A percentile compares a stretch with the other conserved stretches of the same genome.
Evolutionary conservation across 2,797 vertebrate genomes (phyloP).

Genomic region (Oreochromis grahami): DNA sequence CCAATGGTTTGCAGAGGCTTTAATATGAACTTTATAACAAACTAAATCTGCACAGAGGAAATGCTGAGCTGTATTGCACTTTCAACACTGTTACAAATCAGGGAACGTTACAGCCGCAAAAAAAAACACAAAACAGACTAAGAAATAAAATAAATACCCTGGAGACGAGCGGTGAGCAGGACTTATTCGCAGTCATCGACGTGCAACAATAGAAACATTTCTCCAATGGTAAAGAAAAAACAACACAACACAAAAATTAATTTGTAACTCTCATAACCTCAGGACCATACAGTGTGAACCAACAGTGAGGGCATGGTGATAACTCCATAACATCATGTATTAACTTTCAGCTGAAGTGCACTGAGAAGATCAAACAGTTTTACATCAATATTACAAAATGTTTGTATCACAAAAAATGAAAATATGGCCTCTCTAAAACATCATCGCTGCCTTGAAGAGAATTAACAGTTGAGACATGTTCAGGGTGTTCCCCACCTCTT

Average conservation of each 20-base stretch:
- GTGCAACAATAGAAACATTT: neutral
- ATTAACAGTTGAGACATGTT: neutral
- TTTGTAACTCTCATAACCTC: conserved; percentile 3
- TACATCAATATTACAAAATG: neutral
- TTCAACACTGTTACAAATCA: conserved; percentile 33
- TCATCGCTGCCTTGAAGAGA: neutral
- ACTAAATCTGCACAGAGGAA: neutral
- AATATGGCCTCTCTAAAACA: neutral
- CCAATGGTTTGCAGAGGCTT: neutral
- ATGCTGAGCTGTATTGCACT: conserved; percentile 29
- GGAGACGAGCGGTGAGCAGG: neutral
- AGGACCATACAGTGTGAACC: neutral
- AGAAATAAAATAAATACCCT: neutral
- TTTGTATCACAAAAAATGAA: neutral
- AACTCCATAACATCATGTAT: neutral
- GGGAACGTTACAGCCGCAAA: conserved; percentile 11
- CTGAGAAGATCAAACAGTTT: neutral
- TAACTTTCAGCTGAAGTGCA: neutral
- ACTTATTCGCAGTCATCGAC: neutral
- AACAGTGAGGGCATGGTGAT: neutral
- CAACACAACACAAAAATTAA: neutral
- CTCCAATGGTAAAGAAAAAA: neutral
- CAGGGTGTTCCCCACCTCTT: neutral
- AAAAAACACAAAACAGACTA: neutral
- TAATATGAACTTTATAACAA: neutral